Evolutionary conservation across 2,797 vertebrate species (phyloP), one percentile per base, ranked within the genome.

Genomic region (Danio albolineatus): DNA sequence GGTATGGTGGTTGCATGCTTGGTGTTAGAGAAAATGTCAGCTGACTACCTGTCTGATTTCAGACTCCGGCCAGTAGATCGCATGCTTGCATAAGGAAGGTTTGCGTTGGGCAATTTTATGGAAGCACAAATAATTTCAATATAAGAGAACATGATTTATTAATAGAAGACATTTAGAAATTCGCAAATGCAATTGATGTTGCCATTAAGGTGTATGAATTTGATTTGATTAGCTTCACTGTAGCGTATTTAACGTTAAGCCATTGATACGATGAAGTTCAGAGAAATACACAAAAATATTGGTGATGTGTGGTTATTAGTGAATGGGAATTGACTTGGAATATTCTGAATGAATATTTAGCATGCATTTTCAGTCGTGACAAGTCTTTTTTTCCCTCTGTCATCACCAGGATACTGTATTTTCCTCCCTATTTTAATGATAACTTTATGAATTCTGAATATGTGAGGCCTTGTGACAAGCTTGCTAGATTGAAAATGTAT

Each of bases 21-120:
- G 10, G 56, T 74, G 72, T 61, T 39, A 51, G 51, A 59, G 76
- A 78, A 60, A 41, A 70, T 49, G 76, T 53, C 66, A 78, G 56
- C 38, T 54, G 57, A 79, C 67, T 72, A 79, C 77, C 77, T 79
- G 77, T 72, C 77, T 79, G 77, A 72, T 79, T 72, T 72, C 21
- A 44, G 14, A 56, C 48, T 54, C 44, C 6, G 41, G 4, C 19
- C 9, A 46, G 49, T 41, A 62, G 51, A 54, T 76, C 62, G 4
- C 21, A 39, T 46, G 54, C 10, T 70, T 78, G 66, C 56, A 41
- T 53, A 3, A 60, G 64, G 28, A 54, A 66, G 5, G 61, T 69
- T 17, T 17, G n/a, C 65, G 49, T 19, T 41, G 17, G 9, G 17
- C 19, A 44, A 17, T 28, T 56, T 14, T 17, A 43, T n/a, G 8